Conservation (phyloP, 2,113 vertebrate genomes). For the Amazona guildingii region DNA sequence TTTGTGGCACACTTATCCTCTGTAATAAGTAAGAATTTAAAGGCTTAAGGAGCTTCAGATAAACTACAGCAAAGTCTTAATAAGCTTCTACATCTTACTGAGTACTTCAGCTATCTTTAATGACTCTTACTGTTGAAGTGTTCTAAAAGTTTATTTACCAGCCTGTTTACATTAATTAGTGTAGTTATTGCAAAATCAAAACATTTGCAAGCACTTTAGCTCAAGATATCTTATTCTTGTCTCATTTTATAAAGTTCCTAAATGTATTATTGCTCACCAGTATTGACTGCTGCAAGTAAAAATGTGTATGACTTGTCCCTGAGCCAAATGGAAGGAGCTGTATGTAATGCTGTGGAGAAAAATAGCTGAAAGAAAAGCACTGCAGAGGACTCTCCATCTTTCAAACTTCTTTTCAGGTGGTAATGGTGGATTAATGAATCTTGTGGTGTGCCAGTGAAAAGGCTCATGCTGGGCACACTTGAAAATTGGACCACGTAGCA, state of each 20-base stretch:
- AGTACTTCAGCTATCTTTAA: slow-evolving; percentile 33
- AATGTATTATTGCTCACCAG: background rate
- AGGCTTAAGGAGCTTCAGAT: slow-evolving; percentile 42
- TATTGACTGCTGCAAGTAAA: background rate
- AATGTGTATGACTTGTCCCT: fast-evolving
- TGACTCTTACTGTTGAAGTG: background rate
- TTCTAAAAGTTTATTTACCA: slow-evolving; percentile 41
- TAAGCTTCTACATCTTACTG: slow-evolving; percentile 10
- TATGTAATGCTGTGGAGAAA: background rate
- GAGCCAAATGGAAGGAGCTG: background rate
- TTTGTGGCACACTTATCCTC: background rate
- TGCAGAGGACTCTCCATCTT: background rate
- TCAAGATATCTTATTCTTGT: background rate
- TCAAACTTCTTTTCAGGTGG: background rate
- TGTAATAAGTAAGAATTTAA: slow-evolving; percentile 44
- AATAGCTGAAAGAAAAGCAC: background rate
- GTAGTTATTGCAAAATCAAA: slow-evolving; percentile 16
- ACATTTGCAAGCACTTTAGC: background rate
- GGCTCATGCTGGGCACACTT: background rate
- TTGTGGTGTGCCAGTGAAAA: background rate
- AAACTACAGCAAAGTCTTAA: slow-evolving; percentile 18
- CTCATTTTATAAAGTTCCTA: background rate
- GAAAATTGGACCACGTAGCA: background rate
- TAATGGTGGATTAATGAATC: background rate
- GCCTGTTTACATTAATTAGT: background rate